Evolutionary conservation across 64 coral and sea anemone genomes (phyloP), one percentile per base, ranked within the genome.

Genomic region (Montipora efflorescens): DNA sequence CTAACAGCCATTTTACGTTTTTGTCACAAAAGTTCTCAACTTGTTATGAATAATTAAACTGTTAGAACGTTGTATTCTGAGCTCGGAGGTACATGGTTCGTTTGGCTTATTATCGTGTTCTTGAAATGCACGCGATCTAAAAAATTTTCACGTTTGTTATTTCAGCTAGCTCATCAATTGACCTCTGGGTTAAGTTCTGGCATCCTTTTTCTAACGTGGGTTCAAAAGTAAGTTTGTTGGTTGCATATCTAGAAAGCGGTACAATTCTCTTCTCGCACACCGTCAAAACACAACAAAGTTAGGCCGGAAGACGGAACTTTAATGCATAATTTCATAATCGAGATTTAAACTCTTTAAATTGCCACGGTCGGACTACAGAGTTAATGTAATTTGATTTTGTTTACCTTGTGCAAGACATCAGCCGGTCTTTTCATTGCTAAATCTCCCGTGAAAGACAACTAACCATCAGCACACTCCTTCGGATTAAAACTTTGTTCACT

Each of bases 361-460:
- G 11, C 14, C 9, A 64, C 2, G 28, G 28, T 28, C 28, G 61
- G 79, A 59, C 82, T 71, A 48, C 22, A 28, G 46, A 71, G 50
- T 22, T 12, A 2, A 10, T 2, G 5, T 19, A 9, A 10, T 51
- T 43, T 23, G 15, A 12, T 3, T 51, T 48, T 86, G 82, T 86
- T 86, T 72, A 72, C 82, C 49, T 72, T 71, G 18, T 21, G 49
- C 47, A n/a, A 16, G 18, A 7, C 57, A 7, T 5, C 44, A 72
- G 82, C 45, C 68, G 8, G 36, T 59, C 45, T 84, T 48, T 67
- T 21, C 15, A 43, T 70, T 47, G 46, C 15, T 4, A 47, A 19
- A 78, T 71, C 66, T 20, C 44, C 45, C 8, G 19, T 12, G 10
- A 18, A 84, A 86, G 68, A 71, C 16, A 86, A 72, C 66, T 86